These are phyloP conservation scores for Sus cebifrons DNA, from an alignment of 2,797 vertebrate genomes.

Conservation along the genomic window DNA sequence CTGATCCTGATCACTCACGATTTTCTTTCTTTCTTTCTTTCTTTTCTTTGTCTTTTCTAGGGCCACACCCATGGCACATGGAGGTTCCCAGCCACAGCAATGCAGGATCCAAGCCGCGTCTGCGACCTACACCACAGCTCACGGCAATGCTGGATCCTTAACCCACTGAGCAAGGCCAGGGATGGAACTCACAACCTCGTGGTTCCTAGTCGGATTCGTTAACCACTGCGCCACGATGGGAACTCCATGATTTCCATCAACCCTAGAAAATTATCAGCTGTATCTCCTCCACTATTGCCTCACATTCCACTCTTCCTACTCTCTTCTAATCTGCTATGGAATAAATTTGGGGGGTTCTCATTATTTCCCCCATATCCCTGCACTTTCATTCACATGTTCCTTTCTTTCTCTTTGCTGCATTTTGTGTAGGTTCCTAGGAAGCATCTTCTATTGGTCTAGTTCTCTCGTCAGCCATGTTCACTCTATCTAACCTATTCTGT, in stretches of 20 bases:
- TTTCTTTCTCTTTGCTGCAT: background rate
- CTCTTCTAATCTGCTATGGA: background rate
- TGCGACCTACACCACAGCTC: too few species aligned
- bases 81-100: too few species aligned
- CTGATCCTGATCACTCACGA: background rate
- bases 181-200: too few species aligned
- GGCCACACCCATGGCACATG: too few species aligned
- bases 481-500: background rate
- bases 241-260: background rate
- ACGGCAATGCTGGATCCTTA: too few species aligned
- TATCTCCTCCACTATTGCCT: background rate
- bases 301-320: background rate
- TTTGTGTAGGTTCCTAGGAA: background rate
- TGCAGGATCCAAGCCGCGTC: too few species aligned
- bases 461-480: background rate
- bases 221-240: too few species aligned
- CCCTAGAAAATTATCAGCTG: background rate
- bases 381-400: background rate
- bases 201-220: too few species aligned
- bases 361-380: background rate
- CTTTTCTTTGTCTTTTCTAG: too few species aligned
- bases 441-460: background rate
- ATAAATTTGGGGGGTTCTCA: background rate
- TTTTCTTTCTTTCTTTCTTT: too few species aligned
- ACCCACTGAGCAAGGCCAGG: too few species aligned